Conservation (phyloP, 2,113 vertebrate species). For the Calypte anna region DNA sequence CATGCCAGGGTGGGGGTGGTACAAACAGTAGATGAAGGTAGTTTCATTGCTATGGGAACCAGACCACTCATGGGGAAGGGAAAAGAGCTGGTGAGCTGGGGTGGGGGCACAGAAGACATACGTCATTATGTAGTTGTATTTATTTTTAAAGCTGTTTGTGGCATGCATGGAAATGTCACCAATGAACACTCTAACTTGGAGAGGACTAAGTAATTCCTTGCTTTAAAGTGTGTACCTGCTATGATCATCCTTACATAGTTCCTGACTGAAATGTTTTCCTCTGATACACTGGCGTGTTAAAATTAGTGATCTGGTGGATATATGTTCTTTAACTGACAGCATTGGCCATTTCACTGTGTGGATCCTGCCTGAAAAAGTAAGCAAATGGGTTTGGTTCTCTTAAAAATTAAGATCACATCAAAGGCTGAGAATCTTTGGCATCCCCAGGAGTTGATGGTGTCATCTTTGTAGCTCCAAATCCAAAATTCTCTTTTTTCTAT, state of each 20-base stretch:
- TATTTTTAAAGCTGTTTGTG: background rate
- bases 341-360: background rate
- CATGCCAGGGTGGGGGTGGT: conserved; percentile 67
- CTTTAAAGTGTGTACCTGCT: background rate
- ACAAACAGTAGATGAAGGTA: conserved; percentile 71
- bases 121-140: background rate
- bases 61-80: conserved; percentile 28
- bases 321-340: background rate
- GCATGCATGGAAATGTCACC: background rate
- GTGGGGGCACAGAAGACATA: background rate
- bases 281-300: background rate
- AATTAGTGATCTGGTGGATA: background rate
- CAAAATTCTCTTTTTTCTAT: background rate
- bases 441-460: background rate
- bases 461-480: background rate
- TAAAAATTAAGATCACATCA: background rate
- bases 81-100: conserved; percentile 43
- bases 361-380: background rate
- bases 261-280: background rate
- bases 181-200: background rate
- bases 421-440: background rate
- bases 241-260: background rate
- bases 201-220: background rate
- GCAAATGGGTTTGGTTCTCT: background rate
- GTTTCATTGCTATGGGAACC: conserved; percentile 71